Conservation (phyloP, 2,888 invertebrate genomes). For the Auanema sp. region DNA sequence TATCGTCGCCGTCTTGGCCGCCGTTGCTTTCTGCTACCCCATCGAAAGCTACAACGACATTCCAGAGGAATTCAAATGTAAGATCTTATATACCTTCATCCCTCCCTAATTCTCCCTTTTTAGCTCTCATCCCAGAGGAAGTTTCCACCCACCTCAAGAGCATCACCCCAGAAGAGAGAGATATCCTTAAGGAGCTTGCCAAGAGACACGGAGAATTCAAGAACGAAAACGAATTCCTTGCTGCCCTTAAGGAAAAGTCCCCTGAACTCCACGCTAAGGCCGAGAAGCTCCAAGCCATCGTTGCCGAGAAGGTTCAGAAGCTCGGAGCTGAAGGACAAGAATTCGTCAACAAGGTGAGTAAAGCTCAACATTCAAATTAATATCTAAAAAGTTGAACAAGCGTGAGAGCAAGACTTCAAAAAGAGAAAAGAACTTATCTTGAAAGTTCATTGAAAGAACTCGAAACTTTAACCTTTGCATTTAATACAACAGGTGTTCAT, state of each 20-base stretch:
- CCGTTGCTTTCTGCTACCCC: slow-evolving; percentile 37
- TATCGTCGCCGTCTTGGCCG: slow-evolving; percentile 39
- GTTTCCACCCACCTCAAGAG: slow-evolving; percentile 56
- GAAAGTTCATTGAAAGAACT: too few relatives aligned
- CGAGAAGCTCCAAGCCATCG: slow-evolving; percentile 42
- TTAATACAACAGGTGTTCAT: too few relatives aligned
- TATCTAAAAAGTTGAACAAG: slow-evolving; percentile 3
- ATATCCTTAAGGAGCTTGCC: slow-evolving; percentile 56
- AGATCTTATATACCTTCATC: slow-evolving; percentile 10
- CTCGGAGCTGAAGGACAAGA: slow-evolving; percentile 55
- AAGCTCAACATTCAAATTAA: background rate
- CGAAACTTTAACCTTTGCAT: too few relatives aligned
- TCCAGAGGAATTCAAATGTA: slow-evolving; percentile 56
- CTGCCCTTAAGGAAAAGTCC: slow-evolving; percentile 56
- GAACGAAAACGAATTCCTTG: slow-evolving; percentile 49
- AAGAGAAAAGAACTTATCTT: too few relatives aligned
- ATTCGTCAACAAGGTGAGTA: slow-evolving; percentile 51
- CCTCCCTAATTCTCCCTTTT: slow-evolving; percentile 2
- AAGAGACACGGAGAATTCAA: slow-evolving; percentile 42
- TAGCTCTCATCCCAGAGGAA: slow-evolving; percentile 57
- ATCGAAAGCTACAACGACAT: slow-evolving; percentile 52
- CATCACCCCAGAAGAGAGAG: slow-evolving; percentile 58
- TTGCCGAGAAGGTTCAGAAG: slow-evolving; percentile 48
- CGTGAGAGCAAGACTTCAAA: too few relatives aligned
- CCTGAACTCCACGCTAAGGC: slow-evolving; percentile 56